Conservation (phyloP, 2,888 invertebrate genomes). For the Apotomis betuletana region DNA sequence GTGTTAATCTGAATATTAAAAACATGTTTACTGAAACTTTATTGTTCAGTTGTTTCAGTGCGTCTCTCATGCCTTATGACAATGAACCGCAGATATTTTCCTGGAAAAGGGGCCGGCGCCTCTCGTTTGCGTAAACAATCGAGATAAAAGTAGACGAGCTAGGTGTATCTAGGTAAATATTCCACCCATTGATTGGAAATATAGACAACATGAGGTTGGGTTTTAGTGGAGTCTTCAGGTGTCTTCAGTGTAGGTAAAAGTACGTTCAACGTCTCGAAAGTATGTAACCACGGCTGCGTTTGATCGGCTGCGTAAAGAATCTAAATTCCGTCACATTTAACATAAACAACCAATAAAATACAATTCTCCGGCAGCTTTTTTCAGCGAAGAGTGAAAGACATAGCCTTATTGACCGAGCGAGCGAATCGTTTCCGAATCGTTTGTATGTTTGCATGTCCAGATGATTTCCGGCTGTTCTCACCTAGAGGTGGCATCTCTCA, state of each 20-base stretch:
- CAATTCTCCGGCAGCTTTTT: no score
- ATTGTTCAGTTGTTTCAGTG: not conserved
- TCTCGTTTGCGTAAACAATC: conserved; percentile 34
- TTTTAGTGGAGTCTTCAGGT: not conserved
- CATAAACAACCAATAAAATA: no score
- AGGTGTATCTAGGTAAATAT: conserved; percentile 25
- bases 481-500: no score
- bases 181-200: conserved; percentile 4
- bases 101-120: conserved; percentile 32
- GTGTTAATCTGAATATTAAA: not conserved
- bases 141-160: conserved; percentile 37
- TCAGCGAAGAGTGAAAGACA: no score
- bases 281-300: not conserved
- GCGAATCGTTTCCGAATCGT: no score
- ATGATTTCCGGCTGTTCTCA: no score
- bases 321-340: no score
- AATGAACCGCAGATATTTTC: conserved; percentile 37
- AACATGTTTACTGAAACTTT: not conserved
- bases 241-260: not conserved
- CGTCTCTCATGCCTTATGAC: conserved; percentile 17
- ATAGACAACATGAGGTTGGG: not conserved
- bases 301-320: no score
- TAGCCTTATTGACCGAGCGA: no score
- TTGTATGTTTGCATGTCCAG: no score
- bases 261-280: not conserved